phyloP scores from a whole-genome alignment of 2,113 vertebrate species.

The Sterrhoptilus dennistouni region DNA sequence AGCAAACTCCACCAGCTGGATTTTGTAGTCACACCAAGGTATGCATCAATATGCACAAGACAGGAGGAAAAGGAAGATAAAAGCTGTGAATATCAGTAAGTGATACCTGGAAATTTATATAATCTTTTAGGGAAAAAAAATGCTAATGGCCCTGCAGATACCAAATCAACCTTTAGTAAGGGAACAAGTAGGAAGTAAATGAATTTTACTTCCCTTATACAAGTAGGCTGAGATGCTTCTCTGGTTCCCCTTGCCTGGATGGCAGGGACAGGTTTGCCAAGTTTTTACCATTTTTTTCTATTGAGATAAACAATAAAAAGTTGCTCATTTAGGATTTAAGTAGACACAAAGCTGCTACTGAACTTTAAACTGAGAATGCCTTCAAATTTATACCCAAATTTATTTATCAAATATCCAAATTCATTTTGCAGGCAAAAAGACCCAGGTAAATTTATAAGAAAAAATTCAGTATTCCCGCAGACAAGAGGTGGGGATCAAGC shows the following conservation, averaged over 20 bases:
- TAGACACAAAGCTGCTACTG: not conserved
- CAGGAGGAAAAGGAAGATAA: not conserved
- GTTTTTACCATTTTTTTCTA: not conserved
- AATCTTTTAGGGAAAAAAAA: not conserved
- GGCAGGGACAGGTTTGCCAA: not conserved
- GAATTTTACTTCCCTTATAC: not conserved
- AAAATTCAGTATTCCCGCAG: not conserved
- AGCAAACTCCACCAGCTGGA: not conserved
- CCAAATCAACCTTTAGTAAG: not conserved
- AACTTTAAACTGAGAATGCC: not conserved
- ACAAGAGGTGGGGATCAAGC: not conserved
- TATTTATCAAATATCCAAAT: not conserved
- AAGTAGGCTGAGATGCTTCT: not conserved
- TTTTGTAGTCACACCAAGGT: not conserved
- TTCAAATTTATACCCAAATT: not conserved
- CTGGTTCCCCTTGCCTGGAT: not conserved
- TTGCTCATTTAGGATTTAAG: not conserved
- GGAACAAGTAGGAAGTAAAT: not conserved
- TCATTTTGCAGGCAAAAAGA: not conserved
- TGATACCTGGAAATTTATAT: not conserved
- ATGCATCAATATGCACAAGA: not conserved
- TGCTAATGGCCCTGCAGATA: not conserved
- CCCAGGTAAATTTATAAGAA: not conserved
- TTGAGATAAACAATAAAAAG: not conserved
- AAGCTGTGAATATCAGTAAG: not conserved